Evolutionary conservation across 2,113 vertebrate genomes (phyloP).

Genomic region (Siphamia tubifer): DNA sequence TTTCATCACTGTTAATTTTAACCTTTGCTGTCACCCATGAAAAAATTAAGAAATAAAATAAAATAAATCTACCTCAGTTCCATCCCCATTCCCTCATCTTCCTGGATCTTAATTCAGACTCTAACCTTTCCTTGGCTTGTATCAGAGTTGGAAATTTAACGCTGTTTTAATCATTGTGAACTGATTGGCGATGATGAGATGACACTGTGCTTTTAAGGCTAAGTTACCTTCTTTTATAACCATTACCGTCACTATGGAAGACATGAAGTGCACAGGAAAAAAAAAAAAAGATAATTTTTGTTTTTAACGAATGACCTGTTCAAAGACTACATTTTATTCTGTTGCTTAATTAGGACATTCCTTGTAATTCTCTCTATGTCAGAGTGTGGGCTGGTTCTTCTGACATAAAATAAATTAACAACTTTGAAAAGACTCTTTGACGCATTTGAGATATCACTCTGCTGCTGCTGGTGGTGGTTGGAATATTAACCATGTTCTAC

Average conservation of each 20-base stretch:
- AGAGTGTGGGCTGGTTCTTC: neutral
- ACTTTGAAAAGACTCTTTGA: slow-evolving; percentile 22
- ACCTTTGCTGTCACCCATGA: slow-evolving; percentile 60
- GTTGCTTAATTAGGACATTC: slow-evolving; percentile 24
- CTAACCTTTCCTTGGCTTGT: slow-evolving; percentile 15
- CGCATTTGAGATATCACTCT: slow-evolving; percentile 30
- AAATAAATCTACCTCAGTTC: slow-evolving; percentile 26
- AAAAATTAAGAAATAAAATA: no score
- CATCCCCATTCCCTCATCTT: slow-evolving; percentile 10
- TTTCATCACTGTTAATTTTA: slow-evolving; percentile 65
- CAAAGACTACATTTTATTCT: neutral
- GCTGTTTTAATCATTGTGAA: neutral
- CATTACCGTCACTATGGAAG: neutral
- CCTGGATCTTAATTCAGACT: slow-evolving; percentile 2
- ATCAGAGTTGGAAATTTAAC: slow-evolving; percentile 18
- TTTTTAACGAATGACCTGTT: slow-evolving; percentile 27
- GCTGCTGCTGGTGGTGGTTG: slow-evolving; percentile 3
- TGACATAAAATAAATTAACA: slow-evolving; percentile 29
- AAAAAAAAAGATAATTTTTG: neutral
- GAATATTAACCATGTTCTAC: slow-evolving; percentile 25
- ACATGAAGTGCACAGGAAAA: neutral
- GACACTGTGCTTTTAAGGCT: slow-evolving; percentile 21
- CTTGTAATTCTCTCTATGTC: neutral
- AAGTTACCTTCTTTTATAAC: neutral
- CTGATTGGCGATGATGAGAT: neutral